Evolutionary conservation across 2,888 invertebrate species (phyloP).

Genomic region (Oxyscelio sp.): DNA sequence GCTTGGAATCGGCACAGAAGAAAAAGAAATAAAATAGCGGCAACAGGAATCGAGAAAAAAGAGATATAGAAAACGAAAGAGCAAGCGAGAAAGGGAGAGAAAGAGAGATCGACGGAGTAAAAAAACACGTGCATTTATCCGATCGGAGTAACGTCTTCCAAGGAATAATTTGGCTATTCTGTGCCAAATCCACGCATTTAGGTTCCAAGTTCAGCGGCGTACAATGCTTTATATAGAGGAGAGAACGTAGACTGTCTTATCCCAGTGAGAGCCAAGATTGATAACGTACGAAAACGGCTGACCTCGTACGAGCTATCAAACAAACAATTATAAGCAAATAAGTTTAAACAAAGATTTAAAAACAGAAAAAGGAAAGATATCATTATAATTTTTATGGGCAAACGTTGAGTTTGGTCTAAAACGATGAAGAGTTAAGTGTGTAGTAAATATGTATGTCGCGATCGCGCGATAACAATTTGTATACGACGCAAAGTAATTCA

Average conservation of each 20-base stretch:
- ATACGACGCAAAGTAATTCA: slow-evolving; percentile 38
- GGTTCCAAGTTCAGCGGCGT: slow-evolving; percentile 76
- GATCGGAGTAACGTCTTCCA: slow-evolving; percentile 68
- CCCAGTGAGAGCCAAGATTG: slow-evolving; percentile 86
- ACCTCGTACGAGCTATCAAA: slow-evolving; percentile 71
- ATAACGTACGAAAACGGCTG: slow-evolving; percentile 77
- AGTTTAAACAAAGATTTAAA: slow-evolving; percentile 27
- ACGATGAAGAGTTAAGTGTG: slow-evolving; percentile 50
- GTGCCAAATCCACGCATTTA: slow-evolving; percentile 66
- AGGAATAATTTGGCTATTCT: slow-evolving; percentile 43
- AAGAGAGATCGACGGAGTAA: too few relatives aligned
- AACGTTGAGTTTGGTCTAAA: slow-evolving; percentile 57
- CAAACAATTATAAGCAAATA: slow-evolving; percentile 31
- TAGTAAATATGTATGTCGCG: slow-evolving; percentile 21
- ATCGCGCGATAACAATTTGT: slow-evolving; percentile 38
- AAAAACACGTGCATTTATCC: slow-evolving; percentile 48
- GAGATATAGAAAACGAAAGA: too few relatives aligned
- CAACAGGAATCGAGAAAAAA: not conserved
- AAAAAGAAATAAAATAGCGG: too few relatives aligned
- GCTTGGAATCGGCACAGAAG: slow-evolving; percentile 72
- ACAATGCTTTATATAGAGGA: slow-evolving; percentile 81
- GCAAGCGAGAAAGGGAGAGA: too few relatives aligned
- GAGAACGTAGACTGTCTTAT: slow-evolving; percentile 87
- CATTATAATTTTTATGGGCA: slow-evolving; percentile 39
- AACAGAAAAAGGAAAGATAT: slow-evolving; percentile 19